These are phyloP conservation scores for Eupithecia subfuscata DNA, from an alignment of 2,888 invertebrate genomes.

Conservation along the genomic window DNA sequence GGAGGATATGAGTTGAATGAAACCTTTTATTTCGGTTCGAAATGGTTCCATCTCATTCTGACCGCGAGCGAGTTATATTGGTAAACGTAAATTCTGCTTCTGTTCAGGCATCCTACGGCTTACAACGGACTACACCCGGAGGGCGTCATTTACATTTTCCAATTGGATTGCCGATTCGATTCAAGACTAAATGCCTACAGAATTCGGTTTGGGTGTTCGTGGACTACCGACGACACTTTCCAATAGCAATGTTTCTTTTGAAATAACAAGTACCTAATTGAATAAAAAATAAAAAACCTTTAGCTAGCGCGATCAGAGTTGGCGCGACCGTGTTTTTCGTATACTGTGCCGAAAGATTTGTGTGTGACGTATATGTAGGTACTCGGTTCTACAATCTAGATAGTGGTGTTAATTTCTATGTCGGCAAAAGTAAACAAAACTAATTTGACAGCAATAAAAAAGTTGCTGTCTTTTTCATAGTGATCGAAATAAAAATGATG, in stretches of 20 bases:
- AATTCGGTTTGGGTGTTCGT: constrained; percentile 16
- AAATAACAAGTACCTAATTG: not conserved
- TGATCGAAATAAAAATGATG: no score
- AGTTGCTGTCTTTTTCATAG: no score
- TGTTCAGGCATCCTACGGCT: not conserved
- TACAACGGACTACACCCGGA: constrained; percentile 11
- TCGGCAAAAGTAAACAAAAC: no score
- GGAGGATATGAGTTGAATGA: no score
- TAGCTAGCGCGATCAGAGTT: not conserved
- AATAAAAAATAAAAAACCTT: not conserved
- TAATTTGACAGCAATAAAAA: no score
- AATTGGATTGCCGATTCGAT: constrained; percentile 42
- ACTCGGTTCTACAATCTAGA: no score
- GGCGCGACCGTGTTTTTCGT: not conserved
- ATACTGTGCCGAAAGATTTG: not conserved
- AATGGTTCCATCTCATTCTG: not conserved
- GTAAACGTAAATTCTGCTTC: constrained; percentile 4
- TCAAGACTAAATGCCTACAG: constrained; percentile 17
- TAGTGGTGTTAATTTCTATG: no score
- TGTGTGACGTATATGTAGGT: no score
- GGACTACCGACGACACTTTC: not conserved
- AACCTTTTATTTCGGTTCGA: not conserved
- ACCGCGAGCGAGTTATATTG: not conserved
- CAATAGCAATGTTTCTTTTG: not conserved
- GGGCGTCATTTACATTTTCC: constrained; percentile 47